Evolutionary conservation across 1,140 invertebrate genomes (phyloP), one percentile per base, ranked within the genome.

Genomic region (Rhynchophorus ferrugineus): DNA sequence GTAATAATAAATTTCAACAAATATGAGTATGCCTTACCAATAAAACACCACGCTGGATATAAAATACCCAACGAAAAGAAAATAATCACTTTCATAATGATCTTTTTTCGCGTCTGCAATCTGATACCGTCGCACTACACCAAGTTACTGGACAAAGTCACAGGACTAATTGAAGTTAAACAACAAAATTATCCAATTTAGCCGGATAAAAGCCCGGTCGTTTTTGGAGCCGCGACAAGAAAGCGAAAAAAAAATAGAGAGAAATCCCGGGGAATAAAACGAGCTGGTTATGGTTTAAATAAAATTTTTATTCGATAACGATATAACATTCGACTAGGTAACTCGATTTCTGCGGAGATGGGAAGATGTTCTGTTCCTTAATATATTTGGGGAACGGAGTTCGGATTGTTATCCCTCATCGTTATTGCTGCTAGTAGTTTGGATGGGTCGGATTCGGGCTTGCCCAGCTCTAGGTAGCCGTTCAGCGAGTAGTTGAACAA

Each of bases 401-500:
- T 49, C 18, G 53, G 45, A 13, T 48, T 48, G 20, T 49, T 48
- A 38, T 65, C 65, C 44, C 67, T 65, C 55, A 65, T 59, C 2
- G 61, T 68, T 11, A 68, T 68, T 5, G 66, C 66, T 16, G 61
- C 61, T 22, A 68, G 42, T 13, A 68, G 45, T 21, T 57, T 56
- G 11, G 65, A 62, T 38, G 66, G 66, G 49, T 68, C 65, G n/a
- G 65, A 54, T 45, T 69, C 67, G 19, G 61, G 60, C 50, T 61
- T 59, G 16, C 82, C 81, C 59, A 84, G 75, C 38, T 81, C 78
- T 48, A 87, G 72, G 63, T 87, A 89, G 50, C 80, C 82, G 35
- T 81, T 75, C 44, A 87, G 74, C 44, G 83, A 83, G 61, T 91
- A 92, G 63, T 84, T 84, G 71, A 91, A 91, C 22, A 91, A 72